phyloP scores from a whole-genome alignment of 2,888 invertebrate species.

The Drosophila recens region DNA sequence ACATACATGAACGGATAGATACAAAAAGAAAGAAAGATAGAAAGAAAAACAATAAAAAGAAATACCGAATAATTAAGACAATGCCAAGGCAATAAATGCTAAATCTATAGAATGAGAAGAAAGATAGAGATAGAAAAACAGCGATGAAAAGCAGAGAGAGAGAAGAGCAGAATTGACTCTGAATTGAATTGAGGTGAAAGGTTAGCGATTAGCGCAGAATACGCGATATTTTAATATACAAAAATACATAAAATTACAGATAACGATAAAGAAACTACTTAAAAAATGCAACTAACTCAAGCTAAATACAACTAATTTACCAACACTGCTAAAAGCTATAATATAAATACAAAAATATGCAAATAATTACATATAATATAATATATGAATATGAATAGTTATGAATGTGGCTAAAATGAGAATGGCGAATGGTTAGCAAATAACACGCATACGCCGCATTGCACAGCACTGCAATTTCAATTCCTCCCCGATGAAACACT shows the following conservation, averaged over 20 bases:
- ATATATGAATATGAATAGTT: conserved; percentile 2
- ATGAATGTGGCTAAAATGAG: conserved; percentile 15
- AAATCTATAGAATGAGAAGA: conserved; percentile 8
- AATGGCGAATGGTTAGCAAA: conserved; percentile 20
- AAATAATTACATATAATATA: background rate
- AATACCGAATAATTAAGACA: conserved; percentile 13
- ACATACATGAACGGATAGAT: background rate
- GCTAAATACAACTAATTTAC: conserved; percentile 44
- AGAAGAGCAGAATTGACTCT: conserved; percentile 1
- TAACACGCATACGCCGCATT: conserved; percentile 60
- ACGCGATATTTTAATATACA: conserved; percentile 48
- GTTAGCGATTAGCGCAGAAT: conserved; percentile 43
- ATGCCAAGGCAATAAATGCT: conserved; percentile 35
- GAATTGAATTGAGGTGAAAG: conserved; percentile 12
- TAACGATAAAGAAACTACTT: conserved; percentile 23
- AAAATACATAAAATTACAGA: conserved; percentile 20
- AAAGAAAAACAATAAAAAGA: background rate
- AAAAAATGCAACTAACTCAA: conserved; percentile 48
- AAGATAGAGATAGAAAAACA: background rate
- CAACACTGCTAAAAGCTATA: conserved; percentile 60
- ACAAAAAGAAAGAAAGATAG: background rate
- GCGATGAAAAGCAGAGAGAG: background rate
- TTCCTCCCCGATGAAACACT: background rate
- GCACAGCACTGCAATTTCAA: conserved; percentile 18
- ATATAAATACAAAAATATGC: conserved; percentile 30